A percentile compares a stretch with the other conserved stretches of the same genome.
Conservation (phyloP, 2,113 vertebrate species). For the Anseranas semipalmata region DNA sequence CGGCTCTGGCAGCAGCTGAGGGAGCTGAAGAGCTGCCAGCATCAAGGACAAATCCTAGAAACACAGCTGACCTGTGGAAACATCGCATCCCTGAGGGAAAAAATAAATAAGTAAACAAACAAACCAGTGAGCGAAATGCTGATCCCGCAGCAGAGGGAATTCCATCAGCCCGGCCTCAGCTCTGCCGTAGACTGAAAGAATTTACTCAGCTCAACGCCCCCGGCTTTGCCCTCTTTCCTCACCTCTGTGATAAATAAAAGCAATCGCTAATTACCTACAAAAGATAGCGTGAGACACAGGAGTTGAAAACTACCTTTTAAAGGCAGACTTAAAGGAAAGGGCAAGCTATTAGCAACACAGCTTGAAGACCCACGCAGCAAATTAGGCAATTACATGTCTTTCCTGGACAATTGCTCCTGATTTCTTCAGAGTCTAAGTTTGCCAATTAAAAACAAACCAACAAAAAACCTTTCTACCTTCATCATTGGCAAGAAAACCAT, state of each 20-base stretch:
- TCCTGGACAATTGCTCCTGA: neutral
- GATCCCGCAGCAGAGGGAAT: accelerated
- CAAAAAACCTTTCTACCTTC: neutral
- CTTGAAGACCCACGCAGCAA: constrained; percentile 7
- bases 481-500: neutral
- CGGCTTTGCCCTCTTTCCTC: neutral
- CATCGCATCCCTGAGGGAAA: neutral
- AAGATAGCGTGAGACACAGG: neutral
- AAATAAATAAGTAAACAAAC: neutral
- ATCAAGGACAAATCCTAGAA: neutral
- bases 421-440: neutral
- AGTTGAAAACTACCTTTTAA: constrained; percentile 15
- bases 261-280: neutral
- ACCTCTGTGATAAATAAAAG: neutral
- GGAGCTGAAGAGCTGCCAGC: neutral
- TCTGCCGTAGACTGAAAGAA: neutral
- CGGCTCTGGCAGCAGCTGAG: neutral
- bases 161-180: neutral
- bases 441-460: constrained; percentile 9
- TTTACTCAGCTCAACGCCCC: neutral
- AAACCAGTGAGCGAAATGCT: accelerated
- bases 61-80: neutral
- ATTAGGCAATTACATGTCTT: constrained; percentile 11
- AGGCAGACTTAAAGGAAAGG: neutral
- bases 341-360: neutral